Evolutionary conservation across 2,113 vertebrate species (phyloP), one percentile per base, ranked within the genome.

Genomic region (Xerus inauris): DNA sequence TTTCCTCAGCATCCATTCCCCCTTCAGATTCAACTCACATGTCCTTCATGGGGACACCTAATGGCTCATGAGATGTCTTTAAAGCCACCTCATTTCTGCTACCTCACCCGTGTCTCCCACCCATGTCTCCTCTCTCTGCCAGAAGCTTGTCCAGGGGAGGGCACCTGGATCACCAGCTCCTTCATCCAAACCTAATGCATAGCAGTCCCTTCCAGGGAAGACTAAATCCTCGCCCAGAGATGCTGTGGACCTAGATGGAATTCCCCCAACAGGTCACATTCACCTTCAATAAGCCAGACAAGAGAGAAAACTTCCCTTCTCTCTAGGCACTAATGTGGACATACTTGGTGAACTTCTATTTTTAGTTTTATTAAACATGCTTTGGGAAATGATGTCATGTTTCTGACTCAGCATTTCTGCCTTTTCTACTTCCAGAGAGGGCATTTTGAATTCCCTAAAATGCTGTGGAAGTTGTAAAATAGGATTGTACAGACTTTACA

Each of bases 301-400:
- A 89, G 62, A 49, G 65, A 83, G 49, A 22, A 49, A 73, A 42
- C 54, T 90, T 89, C 71, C 94, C 40, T 86, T 86, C 62, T 90
- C 81, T 94, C 67, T 69, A 62, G 59, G 35, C 72, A n/a, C 79
- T 81, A 40, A 13, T 28, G 38, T 20, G 72, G 54, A 87, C 38
- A n/a, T 11, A 72, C 57, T 69, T 9, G 51, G 62, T 85, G 65
- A 47, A 40, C 3, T 64, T 94, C 82, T 96, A 96, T 96, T 97
- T 98, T 98, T 94, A 91, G 96, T 83, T 82, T 71, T 80, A 81
- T 64, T 87, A 69, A 93, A 64, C 65, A 10, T 88, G 59, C 80
- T 89, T 77, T 54, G 72, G 90, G 93, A 94, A 96, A 90, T 96
- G 94, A 98, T 42, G 87, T 95, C 95, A 97, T 59, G 54, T 64